phyloP scores from a whole-genome alignment of 1,140 invertebrate genomes.

The Macrosteles quadrilineatus region DNA sequence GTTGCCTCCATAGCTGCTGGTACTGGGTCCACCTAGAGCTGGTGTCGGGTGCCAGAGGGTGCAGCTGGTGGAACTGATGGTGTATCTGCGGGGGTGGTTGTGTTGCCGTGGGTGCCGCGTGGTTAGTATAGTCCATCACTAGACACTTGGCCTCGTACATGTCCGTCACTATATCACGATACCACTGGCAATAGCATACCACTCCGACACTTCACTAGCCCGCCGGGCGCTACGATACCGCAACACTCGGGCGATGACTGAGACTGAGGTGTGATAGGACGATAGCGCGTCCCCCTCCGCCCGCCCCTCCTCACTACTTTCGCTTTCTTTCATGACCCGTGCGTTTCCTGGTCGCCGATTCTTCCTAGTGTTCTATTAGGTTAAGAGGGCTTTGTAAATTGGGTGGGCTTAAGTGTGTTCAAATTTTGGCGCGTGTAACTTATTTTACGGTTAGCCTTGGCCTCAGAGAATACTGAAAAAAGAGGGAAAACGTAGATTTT shows the following conservation, averaged over 20 bases:
- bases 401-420: no score
- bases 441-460: no score
- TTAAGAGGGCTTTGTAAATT: no score
- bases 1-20: slow-evolving; percentile 58
- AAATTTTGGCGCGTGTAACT: no score
- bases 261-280: background rate
- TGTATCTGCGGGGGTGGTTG: slow-evolving; percentile 43
- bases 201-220: background rate
- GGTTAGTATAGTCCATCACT: slow-evolving; percentile 45
- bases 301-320: slow-evolving; percentile 4
- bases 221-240: background rate
- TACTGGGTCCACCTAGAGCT: slow-evolving; percentile 57
- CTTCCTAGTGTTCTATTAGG: no score
- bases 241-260: background rate
- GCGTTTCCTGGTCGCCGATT: slow-evolving; percentile 23
- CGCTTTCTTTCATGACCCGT: slow-evolving; percentile 28
- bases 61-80: slow-evolving; percentile 54
- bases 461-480: no score
- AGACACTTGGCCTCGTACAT: slow-evolving; percentile 46
- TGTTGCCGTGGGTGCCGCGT: slow-evolving; percentile 34
- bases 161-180: background rate
- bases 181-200: background rate
- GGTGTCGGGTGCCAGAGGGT: slow-evolving; percentile 55
- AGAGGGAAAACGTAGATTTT: no score
- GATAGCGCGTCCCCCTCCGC: background rate